Base-by-base conservation (phyloP, 1,140 invertebrate species). In the Propsilocerus akamusi region DNA sequence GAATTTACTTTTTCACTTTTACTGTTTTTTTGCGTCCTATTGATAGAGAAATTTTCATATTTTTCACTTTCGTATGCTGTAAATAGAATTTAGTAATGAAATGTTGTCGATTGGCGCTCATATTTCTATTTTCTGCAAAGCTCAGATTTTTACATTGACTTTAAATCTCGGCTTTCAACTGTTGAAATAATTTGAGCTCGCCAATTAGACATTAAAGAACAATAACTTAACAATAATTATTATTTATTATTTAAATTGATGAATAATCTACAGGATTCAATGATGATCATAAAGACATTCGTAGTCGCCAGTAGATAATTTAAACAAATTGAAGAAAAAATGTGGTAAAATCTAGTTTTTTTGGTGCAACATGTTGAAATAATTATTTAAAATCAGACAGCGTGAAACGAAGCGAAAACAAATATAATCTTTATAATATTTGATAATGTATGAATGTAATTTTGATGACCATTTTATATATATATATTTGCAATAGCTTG, bases 201-300 rank as follows among this genome's bases (percentile, higher is more conserved):
- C 5, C 22, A 20, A 41, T 41, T 17, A n/a, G 17, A 20, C 34
- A 41, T 41, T 41, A 41, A 30, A 41, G 34, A 41, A 41, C 34
- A 41, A 41, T 41, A 41, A 41, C 34, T 41, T 41, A 41, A 41
- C 34, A 41, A 41, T 41, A 41, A 41, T 41, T 41, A 41, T 41
- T 41, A 20, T 20, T 41, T 20, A 20, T 41, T 41, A 41, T 37
- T 37, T 30, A 2, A 12, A 30, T 20, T 41, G 22, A 41, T 20
- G 17, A 41, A 20, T 17, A 41, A 37, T 37, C 4, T n/a, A 34
- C 11, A 41, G 22, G 22, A 41, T 20, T 20, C 8, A 20, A 41
- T 20, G 22, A 20, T 20, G 6, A 41, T 17, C 17, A 41, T 20
- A 8, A 17, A 41, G 2, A 41, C 17, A 41, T 20, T 20, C 34